Evolutionary conservation across 1,140 invertebrate genomes (phyloP), one percentile per base, ranked within the genome.

Genomic region (Colletes gigas): DNA sequence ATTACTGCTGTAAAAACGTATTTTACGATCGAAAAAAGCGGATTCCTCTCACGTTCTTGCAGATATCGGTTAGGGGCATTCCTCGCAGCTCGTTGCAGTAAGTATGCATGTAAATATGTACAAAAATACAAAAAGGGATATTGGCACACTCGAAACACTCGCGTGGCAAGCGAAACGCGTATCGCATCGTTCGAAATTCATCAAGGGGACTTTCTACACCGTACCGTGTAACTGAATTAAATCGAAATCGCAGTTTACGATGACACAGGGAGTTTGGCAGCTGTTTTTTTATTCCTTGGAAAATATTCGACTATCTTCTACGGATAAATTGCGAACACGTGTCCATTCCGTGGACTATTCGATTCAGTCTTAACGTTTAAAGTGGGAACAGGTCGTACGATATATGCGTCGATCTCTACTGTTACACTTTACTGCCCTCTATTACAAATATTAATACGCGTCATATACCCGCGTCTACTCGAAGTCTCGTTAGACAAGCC

Each of bases 71-170:
- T 9, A 47, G 44, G 9, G 44, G 44, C 44, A 47, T 47, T 47
- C 44, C 9, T 47, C 9, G 9, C 44, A 47, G 44, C 44, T 47
- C 44, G 6, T 6, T 55, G 17, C 17, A 55, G 12, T 55, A 54
- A 55, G 63, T 14, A 52, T 54, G 54, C 65, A 57, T 47, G 30
- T 78, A 81, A 71, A 85, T 92, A 90, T 92, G 67, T 92, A 92
- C 90, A 93, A 92, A 91, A 91, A 88, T 92, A 92, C 86, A 90
- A 91, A 91, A 90, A 66, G 78, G 66, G 39, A n/a, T 73, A 87
- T 92, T 92, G 90, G 91, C 90, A 92, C 90, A 84, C 82, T 88
- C 82, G 88, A 88, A 83, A 88, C 44, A 86, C 71, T 86, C 70
- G 85, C 66, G 82, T 74, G 83, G 74, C 81, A 91, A 90, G 78